Base-by-base conservation (phyloP, 2,113 vertebrate species). In the Ifrita kowaldi region DNA sequence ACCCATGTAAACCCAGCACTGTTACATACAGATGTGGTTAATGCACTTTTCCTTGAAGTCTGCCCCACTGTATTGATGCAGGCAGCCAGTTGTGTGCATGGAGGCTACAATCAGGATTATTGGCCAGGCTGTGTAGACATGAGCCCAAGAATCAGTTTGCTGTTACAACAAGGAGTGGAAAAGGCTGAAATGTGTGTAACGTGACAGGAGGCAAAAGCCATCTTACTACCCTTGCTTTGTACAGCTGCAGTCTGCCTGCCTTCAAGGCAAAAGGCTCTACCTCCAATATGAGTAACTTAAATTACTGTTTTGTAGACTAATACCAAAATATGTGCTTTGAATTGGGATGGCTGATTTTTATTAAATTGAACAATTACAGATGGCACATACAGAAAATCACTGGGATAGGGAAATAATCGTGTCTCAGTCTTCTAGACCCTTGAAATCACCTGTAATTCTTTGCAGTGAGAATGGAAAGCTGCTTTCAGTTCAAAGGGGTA, bases 21-120 rank as follows among this genome's bases (percentile, higher is more conserved):
- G n/a, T 65, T 24, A 12, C 1, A 23, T 5, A 44, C 17, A 59
- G n/a, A 13, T 50, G 28, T 52, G 23, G 26, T 30, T 84, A 74
- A 55, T 47, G 16, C 33, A 44, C 1, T 57, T 94, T 47, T 69
- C 86, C 65, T 52, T 62, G 23, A 84, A 49, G 32, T 37, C 24
- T 57, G 62, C 20, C 46, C 47, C 37, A 4, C 28, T 46, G 41
- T 16, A 22, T 5, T 56, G 46, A 57, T 65, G 39, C 27, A 24
- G n/a, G 50, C 47, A 56, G 68, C 49, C 42, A 37, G 71, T 57
- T 15, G 11, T 0, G 0, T 41, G 52, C 39, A 15, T 1, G 10
- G n/a, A 79, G 33, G 80, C 74, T 63, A 63, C 53, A n/a, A 1
- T 27, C 35, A 76, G 2, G 37, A 33, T 9, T 13, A 24, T 0